Evolutionary conservation across 2,888 invertebrate species (phyloP).

Genomic region (Macrophya alboannulata): DNA sequence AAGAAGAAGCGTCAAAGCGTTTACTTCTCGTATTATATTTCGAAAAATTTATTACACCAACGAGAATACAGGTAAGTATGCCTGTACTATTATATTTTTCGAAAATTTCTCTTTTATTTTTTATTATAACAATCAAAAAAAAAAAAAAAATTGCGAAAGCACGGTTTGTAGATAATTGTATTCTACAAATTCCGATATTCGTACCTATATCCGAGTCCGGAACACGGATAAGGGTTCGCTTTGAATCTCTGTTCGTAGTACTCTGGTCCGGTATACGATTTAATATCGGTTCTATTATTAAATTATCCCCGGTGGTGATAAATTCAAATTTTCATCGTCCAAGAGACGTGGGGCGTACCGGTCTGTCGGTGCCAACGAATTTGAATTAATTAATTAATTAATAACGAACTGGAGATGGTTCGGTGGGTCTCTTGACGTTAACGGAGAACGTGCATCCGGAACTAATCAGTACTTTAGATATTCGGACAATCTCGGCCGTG

Average conservation of each 20-base stretch:
- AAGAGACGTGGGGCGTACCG: conserved; percentile 34
- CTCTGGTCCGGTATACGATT: neutral
- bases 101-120: neutral
- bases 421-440: conserved; percentile 27
- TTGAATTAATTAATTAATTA: conserved; percentile 70
- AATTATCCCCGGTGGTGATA: conserved; percentile 64
- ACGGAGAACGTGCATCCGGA: conserved; percentile 22
- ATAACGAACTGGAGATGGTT: neutral
- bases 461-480: conserved; percentile 12
- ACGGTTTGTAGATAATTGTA: neutral
- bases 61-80: neutral
- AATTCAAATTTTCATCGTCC: conserved; percentile 67
- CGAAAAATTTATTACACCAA: neutral
- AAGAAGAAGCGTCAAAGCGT: conserved; percentile 13
- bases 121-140: neutral
- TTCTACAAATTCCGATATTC: neutral
- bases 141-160: neutral
- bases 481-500: neutral
- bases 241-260: neutral
- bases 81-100: neutral
- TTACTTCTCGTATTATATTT: conserved; percentile 25
- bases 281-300: conserved; percentile 64
- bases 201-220: neutral
- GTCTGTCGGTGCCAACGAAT: conserved; percentile 62
- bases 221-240: neutral